Base-by-base conservation (phyloP, 2,797 vertebrate genomes). In the Discoglossus pictus region DNA sequence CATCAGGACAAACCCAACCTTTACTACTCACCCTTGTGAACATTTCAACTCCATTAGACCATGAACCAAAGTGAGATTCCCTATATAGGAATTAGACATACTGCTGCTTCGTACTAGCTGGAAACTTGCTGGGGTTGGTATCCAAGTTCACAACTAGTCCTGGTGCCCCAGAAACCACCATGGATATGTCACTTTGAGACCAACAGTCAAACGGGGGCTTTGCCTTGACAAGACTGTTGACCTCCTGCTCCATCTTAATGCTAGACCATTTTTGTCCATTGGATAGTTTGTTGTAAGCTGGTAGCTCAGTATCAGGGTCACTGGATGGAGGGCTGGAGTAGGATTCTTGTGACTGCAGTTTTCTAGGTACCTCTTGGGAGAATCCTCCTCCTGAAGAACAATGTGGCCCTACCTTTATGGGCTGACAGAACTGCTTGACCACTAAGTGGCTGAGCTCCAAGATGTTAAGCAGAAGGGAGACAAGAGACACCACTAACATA, bases 401-500 rank as follows among this genome's bases (percentile, higher is more conserved):
- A 76, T 79, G 84, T 4, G 24, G 75, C 13, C 21, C 35, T 65
- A 82, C 85, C 60, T 85, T 79, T 42, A 92, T 60, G 2, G 35
- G 52, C 6, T 80, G 80, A 2, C 77, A 64, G 47, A 90, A 44
- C 13, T 78, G 78, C 1, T 84, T 76, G 65, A 82, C 83, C 13
- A 90, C 56, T 12, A 93, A 81, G 73, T 89, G 77, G 31, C 91
- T 50, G 6, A 93, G 85, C 74, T 93, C 91, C 0, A 84, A 0
- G 1, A 92, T 15, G 74, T 93, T 93, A 50, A 93, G 88, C 16
- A 93, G 52, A 54, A 90, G 56, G 2, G 91, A 92, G 34, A 93
- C 1, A 6, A 24, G 66, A 0, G 91, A 87, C 2, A 91, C 84
- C 15, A 60, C 79, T 79, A 91, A 87, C 54, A 84, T 90, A 78